Percentiles rank a stretch among this genome's conserved stretches.
phyloP scores from a whole-genome alignment of 2,888 invertebrate genomes.

The Andrena flavipes region DNA sequence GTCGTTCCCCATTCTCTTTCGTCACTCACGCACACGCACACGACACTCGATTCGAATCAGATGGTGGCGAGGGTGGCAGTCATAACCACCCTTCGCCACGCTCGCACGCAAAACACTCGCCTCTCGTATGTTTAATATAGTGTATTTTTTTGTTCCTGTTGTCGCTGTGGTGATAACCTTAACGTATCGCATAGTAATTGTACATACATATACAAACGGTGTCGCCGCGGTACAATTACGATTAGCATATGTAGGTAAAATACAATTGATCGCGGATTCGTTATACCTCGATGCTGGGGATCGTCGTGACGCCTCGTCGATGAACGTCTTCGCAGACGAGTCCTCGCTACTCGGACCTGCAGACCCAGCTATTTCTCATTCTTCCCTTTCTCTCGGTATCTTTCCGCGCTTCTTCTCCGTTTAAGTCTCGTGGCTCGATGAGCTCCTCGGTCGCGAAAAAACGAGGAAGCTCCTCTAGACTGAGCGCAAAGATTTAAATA shows the following conservation, averaged over 20 bases:
- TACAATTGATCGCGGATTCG: constrained; percentile 56
- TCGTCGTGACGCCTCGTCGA: constrained; percentile 52
- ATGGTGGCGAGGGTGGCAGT: background rate
- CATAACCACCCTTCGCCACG: background rate
- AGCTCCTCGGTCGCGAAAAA: background rate
- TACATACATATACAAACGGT: constrained; percentile 79
- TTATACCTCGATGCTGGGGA: constrained; percentile 42
- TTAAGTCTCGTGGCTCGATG: constrained; percentile 2
- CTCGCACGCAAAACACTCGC: constrained; percentile 4
- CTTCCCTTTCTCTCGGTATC: background rate
- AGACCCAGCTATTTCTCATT: constrained; percentile 2
- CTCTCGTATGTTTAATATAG: constrained; percentile 20
- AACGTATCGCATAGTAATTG: constrained; percentile 73
- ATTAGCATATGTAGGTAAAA: constrained; percentile 54
- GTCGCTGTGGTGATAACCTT: constrained; percentile 28
- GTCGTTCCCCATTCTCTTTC: background rate
- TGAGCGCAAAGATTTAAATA: no score
- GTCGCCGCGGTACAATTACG: constrained; percentile 74
- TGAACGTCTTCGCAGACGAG: constrained; percentile 28
- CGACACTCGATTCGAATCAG: background rate
- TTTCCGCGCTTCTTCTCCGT: background rate
- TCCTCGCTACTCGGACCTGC: constrained; percentile 13
- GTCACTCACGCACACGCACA: constrained; percentile 6
- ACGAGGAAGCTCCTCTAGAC: constrained; percentile 54
- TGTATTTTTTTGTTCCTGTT: constrained; percentile 15